Conservation (phyloP, 2,797 vertebrate species). For the Rhinogobio ventralis region DNA sequence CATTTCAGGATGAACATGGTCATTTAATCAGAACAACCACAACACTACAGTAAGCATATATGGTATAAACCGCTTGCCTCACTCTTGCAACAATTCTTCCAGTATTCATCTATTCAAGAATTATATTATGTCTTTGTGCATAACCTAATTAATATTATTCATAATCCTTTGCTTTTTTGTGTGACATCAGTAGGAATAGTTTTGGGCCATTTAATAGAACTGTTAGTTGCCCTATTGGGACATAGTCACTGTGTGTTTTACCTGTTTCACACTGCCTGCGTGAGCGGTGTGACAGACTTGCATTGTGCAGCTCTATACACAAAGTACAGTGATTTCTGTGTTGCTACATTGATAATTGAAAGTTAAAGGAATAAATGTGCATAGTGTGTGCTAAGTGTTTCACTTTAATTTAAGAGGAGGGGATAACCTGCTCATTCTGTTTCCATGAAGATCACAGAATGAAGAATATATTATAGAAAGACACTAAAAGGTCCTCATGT, state of each 20-base stretch:
- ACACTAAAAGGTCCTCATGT: too few species aligned
- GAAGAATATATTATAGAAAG: not conserved
- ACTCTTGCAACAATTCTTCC: not conserved
- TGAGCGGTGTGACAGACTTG: not conserved
- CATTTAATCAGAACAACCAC: not conserved
- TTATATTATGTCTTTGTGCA: not conserved
- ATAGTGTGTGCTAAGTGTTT: not conserved
- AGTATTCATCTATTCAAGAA: not conserved
- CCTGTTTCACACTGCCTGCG: not conserved
- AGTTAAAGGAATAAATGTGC: not conserved
- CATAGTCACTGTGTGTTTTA: too few species aligned
- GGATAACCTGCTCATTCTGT: not conserved
- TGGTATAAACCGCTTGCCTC: not conserved
- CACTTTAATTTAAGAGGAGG: not conserved
- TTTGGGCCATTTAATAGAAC: not conserved
- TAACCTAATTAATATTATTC: not conserved
- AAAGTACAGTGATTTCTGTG: not conserved
- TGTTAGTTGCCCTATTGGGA: not conserved
- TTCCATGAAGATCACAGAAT: not conserved
- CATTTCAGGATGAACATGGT: not conserved
- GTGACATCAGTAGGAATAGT: not conserved
- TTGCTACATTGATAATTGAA: not conserved
- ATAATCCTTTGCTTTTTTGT: not conserved
- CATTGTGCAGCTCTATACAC: not conserved
- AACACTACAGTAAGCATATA: not conserved